Percentiles rank a stretch among this genome's conserved stretches.
Evolutionary conservation across 2,888 invertebrate species (phyloP).

Genomic region (Steromphala cineraria): DNA sequence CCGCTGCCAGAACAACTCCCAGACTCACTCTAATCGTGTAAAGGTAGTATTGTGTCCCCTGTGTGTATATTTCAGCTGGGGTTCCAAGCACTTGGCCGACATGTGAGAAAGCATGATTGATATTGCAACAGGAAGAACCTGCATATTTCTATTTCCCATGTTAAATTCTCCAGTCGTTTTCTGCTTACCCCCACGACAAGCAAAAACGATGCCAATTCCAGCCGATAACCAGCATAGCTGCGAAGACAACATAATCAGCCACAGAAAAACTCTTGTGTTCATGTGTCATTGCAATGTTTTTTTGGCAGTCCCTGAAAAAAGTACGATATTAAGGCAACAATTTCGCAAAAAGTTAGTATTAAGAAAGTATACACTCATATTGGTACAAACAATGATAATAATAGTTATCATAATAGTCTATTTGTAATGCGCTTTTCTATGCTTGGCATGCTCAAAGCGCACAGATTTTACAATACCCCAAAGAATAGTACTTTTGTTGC

Average conservation of each 20-base stretch:
- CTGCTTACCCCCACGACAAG: constrained; percentile 52
- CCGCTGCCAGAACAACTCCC: constrained; percentile 30
- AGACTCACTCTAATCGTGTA: constrained; percentile 37
- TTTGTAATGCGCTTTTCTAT: too few species aligned
- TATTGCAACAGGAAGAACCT: constrained; percentile 53
- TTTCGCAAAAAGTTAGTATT: too few species aligned
- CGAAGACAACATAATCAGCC: constrained; percentile 57
- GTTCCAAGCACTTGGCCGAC: constrained; percentile 66
- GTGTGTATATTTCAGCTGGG: constrained; percentile 65
- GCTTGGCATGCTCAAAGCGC: too few species aligned
- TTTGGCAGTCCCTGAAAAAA: too few species aligned
- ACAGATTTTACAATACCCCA: too few species aligned
- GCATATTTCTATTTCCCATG: constrained; percentile 62
- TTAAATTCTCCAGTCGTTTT: constrained; percentile 58
- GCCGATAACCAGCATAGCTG: constrained; percentile 52
- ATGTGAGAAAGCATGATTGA: constrained; percentile 69
- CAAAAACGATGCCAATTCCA: constrained; percentile 57
- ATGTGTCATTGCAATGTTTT: too few species aligned
- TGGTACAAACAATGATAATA: too few species aligned
- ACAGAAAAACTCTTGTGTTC: constrained; percentile 5
- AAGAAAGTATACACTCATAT: too few species aligned
- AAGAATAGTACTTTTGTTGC: too few species aligned
- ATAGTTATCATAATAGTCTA: too few species aligned
- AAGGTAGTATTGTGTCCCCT: constrained; percentile 57
- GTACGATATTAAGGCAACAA: too few species aligned